Evolutionary conservation across 2,888 invertebrate genomes (phyloP).

Genomic region (Auanema freiburgensis): DNA sequence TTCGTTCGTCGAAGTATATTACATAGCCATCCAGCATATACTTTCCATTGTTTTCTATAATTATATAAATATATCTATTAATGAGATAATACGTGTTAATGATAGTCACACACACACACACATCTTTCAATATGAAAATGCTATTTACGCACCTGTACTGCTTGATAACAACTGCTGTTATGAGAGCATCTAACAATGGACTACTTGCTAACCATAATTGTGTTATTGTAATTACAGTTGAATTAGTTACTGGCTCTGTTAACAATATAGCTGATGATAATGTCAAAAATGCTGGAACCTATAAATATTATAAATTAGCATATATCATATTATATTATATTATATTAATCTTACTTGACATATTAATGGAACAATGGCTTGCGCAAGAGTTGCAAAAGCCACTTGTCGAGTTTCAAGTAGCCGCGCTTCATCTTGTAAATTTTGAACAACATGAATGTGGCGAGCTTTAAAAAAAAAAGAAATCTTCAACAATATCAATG

Average conservation of each 20-base stretch:
- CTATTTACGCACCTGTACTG: conserved; percentile 38
- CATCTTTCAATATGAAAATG: not conserved
- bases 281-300: conserved; percentile 55
- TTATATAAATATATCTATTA: too few species aligned
- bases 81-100: too few species aligned
- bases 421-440: conserved; percentile 44
- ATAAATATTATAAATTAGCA: conserved; percentile 13
- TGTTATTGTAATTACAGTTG: conserved; percentile 44
- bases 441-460: conserved; percentile 53
- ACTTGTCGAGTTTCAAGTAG: conserved; percentile 54
- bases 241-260: conserved; percentile 45
- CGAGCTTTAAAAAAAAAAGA: conserved; percentile 32
- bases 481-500: not conserved
- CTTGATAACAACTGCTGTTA: conserved; percentile 53
- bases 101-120: too few species aligned
- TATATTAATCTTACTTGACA: conserved; percentile 43
- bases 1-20: too few species aligned
- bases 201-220: conserved; percentile 52
- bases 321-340: not conserved
- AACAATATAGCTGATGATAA: conserved; percentile 49
- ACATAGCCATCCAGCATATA: too few species aligned
- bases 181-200: conserved; percentile 50
- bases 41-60: too few species aligned
- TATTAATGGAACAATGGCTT: conserved; percentile 51
- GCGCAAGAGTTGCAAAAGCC: conserved; percentile 54